Evolutionary conservation across 2,113 vertebrate species (phyloP).

Genomic region (Turnix velox): DNA sequence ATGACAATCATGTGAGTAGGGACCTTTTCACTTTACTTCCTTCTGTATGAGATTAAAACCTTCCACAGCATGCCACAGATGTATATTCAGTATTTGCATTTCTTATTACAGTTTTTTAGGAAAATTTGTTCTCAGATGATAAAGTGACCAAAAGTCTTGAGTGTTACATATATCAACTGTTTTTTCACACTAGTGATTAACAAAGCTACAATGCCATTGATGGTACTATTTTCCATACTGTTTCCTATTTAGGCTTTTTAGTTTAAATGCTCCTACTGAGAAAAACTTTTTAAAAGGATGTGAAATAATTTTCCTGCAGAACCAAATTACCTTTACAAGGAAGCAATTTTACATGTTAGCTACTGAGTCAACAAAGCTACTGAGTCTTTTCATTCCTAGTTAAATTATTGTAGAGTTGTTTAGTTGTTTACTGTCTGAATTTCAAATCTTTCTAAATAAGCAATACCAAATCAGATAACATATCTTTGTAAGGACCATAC

Average conservation of each 20-base stretch:
- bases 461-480: not conserved
- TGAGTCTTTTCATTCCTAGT: not conserved
- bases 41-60: not conserved
- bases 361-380: not conserved
- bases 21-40: not conserved
- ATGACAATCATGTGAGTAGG: constrained; percentile 83
- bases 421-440: not conserved
- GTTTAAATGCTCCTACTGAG: not conserved
- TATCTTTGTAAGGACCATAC: not conserved
- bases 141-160: not conserved
- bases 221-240: not conserved
- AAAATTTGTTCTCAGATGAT: not conserved
- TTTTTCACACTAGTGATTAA: not conserved
- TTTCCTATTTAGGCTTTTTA: not conserved
- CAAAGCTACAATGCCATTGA: not conserved
- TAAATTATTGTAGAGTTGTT: not conserved
- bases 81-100: not conserved
- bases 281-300: not conserved
- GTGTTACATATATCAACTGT: not conserved
- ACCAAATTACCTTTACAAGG: not conserved
- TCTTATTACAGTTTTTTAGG: not conserved
- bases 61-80: not conserved
- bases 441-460: not conserved
- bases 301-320: not conserved
- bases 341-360: not conserved